Conservation (phyloP, 1,140 invertebrate genomes). For the Triops cancriformis region DNA sequence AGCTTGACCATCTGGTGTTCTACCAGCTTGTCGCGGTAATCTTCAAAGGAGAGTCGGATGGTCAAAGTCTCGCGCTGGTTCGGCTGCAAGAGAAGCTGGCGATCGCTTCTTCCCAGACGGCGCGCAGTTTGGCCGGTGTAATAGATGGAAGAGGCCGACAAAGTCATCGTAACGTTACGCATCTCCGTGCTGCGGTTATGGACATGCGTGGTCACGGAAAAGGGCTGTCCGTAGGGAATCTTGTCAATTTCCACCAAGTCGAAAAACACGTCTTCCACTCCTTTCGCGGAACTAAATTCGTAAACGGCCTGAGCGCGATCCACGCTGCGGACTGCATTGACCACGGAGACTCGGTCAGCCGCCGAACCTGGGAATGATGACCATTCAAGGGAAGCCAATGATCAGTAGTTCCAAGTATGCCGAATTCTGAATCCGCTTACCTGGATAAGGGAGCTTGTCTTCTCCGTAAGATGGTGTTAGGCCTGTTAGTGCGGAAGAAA, state of each 20-base stretch:
- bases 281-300: constrained; percentile 25
- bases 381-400: too few relatives aligned
- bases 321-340: constrained; percentile 34
- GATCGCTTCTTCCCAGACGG: constrained; percentile 29
- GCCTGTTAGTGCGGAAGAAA: background rate
- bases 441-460: constrained; percentile 31
- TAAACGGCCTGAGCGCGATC: constrained; percentile 32
- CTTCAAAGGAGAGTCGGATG: constrained; percentile 49
- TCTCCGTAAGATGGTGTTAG: constrained; percentile 35
- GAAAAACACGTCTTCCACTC: constrained; percentile 54
- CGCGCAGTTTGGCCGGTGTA: constrained; percentile 62
- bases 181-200: constrained; percentile 52
- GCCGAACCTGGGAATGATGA: constrained; percentile 22
- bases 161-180: constrained; percentile 53
- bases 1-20: constrained; percentile 67
- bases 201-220: constrained; percentile 54
- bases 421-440: background rate
- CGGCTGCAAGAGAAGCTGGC: background rate
- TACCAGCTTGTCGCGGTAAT: constrained; percentile 61
- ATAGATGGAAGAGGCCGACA: constrained; percentile 59
- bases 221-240: constrained; percentile 60
- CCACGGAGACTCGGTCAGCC: constrained; percentile 36
- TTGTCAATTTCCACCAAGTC: constrained; percentile 57
- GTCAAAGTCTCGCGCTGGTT: constrained; percentile 45
- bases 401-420: constrained; percentile 17